phyloP scores from a whole-genome alignment of 1,140 invertebrate species.

The Phthorimaea operculella region DNA sequence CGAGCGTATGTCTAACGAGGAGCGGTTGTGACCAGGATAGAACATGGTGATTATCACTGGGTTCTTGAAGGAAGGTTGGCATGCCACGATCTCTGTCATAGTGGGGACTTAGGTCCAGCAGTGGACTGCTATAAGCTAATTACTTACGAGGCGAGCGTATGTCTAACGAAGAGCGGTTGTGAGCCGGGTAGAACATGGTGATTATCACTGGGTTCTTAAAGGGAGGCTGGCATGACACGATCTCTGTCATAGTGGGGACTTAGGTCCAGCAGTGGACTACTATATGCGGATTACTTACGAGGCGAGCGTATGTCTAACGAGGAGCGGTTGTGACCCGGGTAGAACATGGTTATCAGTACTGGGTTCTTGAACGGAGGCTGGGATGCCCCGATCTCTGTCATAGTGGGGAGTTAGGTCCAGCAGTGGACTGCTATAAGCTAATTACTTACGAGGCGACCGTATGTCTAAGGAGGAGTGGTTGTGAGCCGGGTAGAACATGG shows the following conservation, averaged over 20 bases:
- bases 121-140: no score
- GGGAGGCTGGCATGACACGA: conserved; percentile 20
- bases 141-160: conserved; percentile 35
- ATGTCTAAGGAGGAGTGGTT: conserved; percentile 33
- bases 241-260: conserved; percentile 26
- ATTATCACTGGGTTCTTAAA: conserved; percentile 32
- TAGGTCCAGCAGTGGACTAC: no score
- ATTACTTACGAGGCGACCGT: conserved; percentile 34
- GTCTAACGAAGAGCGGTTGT: conserved; percentile 28
- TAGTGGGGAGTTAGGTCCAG: no score
- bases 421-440: no score
- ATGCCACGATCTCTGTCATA: no score
- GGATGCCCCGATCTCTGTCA: conserved; percentile 20
- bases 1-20: no score
- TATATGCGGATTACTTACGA: no score
- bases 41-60: no score
- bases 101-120: no score
- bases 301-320: conserved; percentile 35
- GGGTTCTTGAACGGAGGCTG: conserved; percentile 26
- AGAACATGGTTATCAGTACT: conserved; percentile 35
- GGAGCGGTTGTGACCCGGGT: conserved; percentile 20
- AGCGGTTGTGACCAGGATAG: no score
- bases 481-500: conserved; percentile 29
- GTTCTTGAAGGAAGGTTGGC: no score
- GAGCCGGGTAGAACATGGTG: conserved; percentile 30